These are phyloP conservation scores for Spisula subtruncata DNA, from an alignment of 2,888 invertebrate species.

Conservation along the genomic window DNA sequence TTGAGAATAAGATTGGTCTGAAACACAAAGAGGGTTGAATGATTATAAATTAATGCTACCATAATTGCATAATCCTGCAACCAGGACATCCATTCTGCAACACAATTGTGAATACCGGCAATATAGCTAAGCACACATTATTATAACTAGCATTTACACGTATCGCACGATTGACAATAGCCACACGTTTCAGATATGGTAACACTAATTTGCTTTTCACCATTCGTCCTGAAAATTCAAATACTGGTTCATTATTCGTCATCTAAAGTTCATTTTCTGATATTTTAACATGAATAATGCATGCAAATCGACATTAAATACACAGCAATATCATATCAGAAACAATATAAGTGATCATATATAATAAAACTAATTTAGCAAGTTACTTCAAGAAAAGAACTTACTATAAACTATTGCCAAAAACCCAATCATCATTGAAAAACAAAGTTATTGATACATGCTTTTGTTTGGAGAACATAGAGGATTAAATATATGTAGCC, in stretches of 20 bases:
- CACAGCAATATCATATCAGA: background rate
- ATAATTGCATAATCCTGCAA: background rate
- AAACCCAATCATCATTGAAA: too few relatives aligned
- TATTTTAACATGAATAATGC: background rate
- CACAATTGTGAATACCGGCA: background rate
- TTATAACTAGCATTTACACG: too few relatives aligned
- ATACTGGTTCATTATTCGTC: background rate
- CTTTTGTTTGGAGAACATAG: background rate
- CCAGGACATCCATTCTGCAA: background rate
- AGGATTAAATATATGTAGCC: conserved; percentile 7
- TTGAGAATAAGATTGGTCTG: conserved; percentile 68
- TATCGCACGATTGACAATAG: background rate
- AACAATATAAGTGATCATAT: background rate
- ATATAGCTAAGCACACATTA: background rate
- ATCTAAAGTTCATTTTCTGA: background rate
- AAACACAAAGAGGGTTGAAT: conserved; percentile 49
- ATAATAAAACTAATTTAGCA: background rate
- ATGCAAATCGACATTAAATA: background rate
- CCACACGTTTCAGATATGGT: background rate
- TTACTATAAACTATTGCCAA: too few relatives aligned
- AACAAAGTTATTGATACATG: conserved; percentile 1
- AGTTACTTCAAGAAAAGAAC: too few relatives aligned
- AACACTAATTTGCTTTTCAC: background rate
- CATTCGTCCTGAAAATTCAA: background rate
- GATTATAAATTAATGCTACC: background rate